phyloP scores from a whole-genome alignment of 2,113 vertebrate genomes.

The Cyprinus carpio region DNA sequence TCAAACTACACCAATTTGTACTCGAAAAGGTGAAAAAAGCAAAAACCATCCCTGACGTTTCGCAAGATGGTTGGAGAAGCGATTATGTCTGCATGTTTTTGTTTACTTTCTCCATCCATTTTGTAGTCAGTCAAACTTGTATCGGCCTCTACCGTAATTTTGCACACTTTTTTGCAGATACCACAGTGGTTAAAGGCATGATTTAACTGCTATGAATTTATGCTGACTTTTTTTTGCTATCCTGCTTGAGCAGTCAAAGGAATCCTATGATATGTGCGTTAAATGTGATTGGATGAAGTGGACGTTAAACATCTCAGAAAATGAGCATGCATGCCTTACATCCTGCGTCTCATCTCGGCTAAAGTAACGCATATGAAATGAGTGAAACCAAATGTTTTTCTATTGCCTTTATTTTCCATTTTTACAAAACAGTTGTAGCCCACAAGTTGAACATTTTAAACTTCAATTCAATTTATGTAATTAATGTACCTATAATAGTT shows the following conservation, averaged over 20 bases:
- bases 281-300: background rate
- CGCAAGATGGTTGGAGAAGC: background rate
- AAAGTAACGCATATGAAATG: background rate
- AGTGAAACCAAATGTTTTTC: background rate
- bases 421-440: background rate
- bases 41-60: background rate
- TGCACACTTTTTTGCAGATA: background rate
- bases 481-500: no score
- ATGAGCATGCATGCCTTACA: conserved; percentile 40
- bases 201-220: background rate
- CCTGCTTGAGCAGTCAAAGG: background rate
- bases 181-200: background rate
- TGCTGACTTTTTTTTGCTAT: background rate
- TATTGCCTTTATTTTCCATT: background rate
- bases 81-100: conserved; percentile 14
- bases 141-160: background rate
- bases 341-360: background rate
- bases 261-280: background rate
- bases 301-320: conserved; percentile 14
- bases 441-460: background rate
- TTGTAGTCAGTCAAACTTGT: background rate
- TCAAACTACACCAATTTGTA: background rate
- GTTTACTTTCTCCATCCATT: background rate
- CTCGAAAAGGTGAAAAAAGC: background rate
- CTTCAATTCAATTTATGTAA: background rate